Base-by-base conservation (phyloP, 2,113 vertebrate genomes). In the Agapornis roseicollis region DNA sequence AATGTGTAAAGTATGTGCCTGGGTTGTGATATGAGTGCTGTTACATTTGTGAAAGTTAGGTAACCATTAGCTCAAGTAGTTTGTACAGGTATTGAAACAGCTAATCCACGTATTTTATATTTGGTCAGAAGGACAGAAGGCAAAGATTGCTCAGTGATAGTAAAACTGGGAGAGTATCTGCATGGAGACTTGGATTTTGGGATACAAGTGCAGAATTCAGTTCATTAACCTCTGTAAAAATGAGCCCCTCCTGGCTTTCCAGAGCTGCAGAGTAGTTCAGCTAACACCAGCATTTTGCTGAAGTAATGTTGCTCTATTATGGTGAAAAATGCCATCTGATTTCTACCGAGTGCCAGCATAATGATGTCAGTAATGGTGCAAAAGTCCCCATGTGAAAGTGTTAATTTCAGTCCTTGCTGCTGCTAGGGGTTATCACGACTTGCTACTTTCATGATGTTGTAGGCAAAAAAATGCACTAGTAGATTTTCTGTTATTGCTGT, bases 401-500 rank as follows among this genome's bases (percentile, higher is more conserved):
- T 89, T 44, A n/a, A 69, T 87, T 65, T 91, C 29, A 79, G 70
- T 68, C 68, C 39, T 46, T 83, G 23, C 39, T 85, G 60, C 50
- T 91, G 60, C 42, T 49, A 42, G 35, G n/a, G 58, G 79, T 86
- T 94, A 92, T 96, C 93, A 94, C 8, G 74, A 95, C 81, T 89
- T 85, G 71, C 65, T 79, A n/a, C 74, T 94, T 82, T 80, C 35
- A 24, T 68, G 85, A 70, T 65, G 47, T 42, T 72, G 24, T 52
- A 63, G 90, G 91, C 78, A 94, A 80, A 94, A 96, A 83, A 73
- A 53, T 12, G 39, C 33, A 8, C 81, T 58, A n/a, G 41, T 58
- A 53, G 79, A 81, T 92, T 71, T 89, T 93, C 49, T 78, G 3
- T 88, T 93, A 83, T 79, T 70, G 39, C 61, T 90, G 80, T 70